Conservation (phyloP, 1,140 invertebrate genomes). For the Zaprionus ghesquierei region DNA sequence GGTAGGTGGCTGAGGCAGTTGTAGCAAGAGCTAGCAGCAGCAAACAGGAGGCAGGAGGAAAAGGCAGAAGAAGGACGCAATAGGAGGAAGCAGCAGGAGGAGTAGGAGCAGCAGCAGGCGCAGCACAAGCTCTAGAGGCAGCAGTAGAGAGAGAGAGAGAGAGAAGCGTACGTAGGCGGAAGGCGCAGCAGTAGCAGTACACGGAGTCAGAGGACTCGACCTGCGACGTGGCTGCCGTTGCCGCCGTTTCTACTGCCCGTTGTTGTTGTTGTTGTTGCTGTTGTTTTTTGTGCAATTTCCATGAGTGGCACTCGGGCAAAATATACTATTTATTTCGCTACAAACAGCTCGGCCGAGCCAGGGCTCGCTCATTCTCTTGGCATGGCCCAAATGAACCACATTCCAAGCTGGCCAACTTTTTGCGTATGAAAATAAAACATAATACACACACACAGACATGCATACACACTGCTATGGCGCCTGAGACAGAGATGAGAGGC, state of each 20-base stretch:
- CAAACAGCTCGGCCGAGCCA: slow-evolving; percentile 24
- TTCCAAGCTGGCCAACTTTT: slow-evolving; percentile 71
- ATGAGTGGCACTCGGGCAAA: slow-evolving; percentile 79
- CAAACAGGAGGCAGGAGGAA: too few species aligned
- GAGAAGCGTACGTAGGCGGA: too few species aligned
- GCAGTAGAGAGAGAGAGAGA: too few species aligned
- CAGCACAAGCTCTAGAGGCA: too few species aligned
- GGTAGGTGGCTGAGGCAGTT: neutral
- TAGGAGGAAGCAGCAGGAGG: neutral
- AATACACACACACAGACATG: slow-evolving; percentile 11
- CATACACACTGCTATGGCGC: neutral
- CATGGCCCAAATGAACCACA: slow-evolving; percentile 74
- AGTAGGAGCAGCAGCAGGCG: neutral
- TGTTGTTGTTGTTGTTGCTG: slow-evolving; percentile 33
- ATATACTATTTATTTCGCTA: slow-evolving; percentile 80
- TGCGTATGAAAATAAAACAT: slow-evolving; percentile 64
- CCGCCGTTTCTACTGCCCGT: neutral
- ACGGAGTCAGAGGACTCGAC: neutral
- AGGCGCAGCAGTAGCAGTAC: neutral
- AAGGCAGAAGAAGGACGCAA: too few species aligned
- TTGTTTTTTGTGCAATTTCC: slow-evolving; percentile 79
- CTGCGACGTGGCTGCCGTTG: slow-evolving; percentile 1
- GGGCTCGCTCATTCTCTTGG: neutral
- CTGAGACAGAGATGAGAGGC: slow-evolving; percentile 51
- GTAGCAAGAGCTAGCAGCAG: neutral